These are phyloP conservation scores for Cantharis flavilabris DNA, from an alignment of 2,888 invertebrate genomes.

Conservation along the genomic window DNA sequence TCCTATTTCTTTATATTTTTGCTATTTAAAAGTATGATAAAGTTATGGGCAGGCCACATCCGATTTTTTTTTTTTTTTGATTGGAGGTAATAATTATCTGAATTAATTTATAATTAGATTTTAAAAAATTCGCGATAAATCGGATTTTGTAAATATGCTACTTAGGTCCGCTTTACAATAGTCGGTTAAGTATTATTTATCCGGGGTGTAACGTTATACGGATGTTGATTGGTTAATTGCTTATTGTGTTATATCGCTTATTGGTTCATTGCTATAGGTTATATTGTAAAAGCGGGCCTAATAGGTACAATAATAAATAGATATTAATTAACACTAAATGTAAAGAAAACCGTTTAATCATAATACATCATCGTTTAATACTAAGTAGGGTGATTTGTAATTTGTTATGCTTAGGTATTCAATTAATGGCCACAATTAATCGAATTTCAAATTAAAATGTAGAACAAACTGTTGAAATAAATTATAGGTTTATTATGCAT, in stretches of 20 bases:
- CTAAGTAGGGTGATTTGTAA: not conserved
- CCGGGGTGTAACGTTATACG: too few relatives aligned
- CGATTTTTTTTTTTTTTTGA: too few relatives aligned
- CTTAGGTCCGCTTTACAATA: too few relatives aligned
- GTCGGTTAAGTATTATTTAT: too few relatives aligned
- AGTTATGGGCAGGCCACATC: too few relatives aligned
- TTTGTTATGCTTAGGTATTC: not conserved
- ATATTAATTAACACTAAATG: not conserved
- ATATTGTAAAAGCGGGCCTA: too few relatives aligned
- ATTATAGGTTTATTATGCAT: not conserved
- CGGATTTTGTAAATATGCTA: not conserved
- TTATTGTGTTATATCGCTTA: too few relatives aligned
- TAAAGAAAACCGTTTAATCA: not conserved
- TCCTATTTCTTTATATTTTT: too few relatives aligned
- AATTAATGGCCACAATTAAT: not conserved
- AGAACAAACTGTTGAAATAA: not conserved
- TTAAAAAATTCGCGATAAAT: not conserved
- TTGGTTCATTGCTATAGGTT: too few relatives aligned
- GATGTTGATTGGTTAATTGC: too few relatives aligned
- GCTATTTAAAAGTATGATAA: too few relatives aligned
- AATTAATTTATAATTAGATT: not conserved
- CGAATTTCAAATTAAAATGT: not conserved
- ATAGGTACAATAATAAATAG: not conserved
- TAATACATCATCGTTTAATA: not conserved
- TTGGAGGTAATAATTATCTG: too few relatives aligned